These are phyloP conservation scores for Coremacera marginata DNA, from an alignment of 2,888 invertebrate genomes.

Conservation along the genomic window DNA sequence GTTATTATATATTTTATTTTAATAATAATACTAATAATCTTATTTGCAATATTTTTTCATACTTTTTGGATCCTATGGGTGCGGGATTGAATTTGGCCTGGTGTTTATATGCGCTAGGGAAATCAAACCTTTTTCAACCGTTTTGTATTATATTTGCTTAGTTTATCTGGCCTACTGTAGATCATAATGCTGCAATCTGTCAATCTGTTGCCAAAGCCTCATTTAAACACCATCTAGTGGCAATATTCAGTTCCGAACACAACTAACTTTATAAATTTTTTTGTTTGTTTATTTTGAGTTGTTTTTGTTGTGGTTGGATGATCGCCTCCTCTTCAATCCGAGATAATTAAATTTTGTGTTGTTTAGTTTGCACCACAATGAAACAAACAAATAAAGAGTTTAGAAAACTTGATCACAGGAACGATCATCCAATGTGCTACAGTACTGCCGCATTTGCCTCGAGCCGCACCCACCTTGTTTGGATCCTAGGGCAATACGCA, in stretches of 20 bases:
- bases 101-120: no score
- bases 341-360: conserved; percentile 37
- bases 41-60: no score
- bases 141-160: no score
- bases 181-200: no score
- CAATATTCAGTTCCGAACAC: not conserved
- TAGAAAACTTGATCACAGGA: conserved; percentile 12
- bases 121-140: no score
- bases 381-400: conserved; percentile 6
- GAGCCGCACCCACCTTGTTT: not conserved
- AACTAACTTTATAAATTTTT: not conserved
- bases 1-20: no score
- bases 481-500: not conserved
- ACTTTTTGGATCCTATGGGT: no score
- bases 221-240: conserved; percentile 5
- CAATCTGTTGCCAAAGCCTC: no score
- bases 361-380: conserved; percentile 12
- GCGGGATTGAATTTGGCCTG: no score
- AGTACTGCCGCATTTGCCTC: no score
- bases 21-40: no score
- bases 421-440: not conserved
- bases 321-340: conserved; percentile 14
- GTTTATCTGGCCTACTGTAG: no score
- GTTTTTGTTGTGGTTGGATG: conserved; percentile 1
- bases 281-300: conserved; percentile 20